Base-by-base conservation (phyloP, 2,888 invertebrate species). In the Protonemura montana region DNA sequence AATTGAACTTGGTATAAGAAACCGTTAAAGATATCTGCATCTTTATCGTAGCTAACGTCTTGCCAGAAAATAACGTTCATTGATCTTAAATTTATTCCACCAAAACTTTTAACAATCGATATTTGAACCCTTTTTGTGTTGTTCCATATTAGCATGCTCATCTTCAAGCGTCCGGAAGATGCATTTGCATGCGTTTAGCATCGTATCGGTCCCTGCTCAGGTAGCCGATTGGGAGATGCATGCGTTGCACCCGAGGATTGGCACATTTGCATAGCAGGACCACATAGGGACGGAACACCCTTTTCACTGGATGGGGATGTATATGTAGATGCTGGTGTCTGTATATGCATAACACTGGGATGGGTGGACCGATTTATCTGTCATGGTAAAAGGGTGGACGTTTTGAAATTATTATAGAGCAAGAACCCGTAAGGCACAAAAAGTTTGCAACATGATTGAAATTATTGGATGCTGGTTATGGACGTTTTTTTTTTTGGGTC, bases 51-150 rank as follows among this genome's bases (percentile, higher is more conserved):
- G 21, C 59, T 16, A 2, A 21, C 59, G 13, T 21, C 59, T 21
- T 21, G 21, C 7, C 59, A 59, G 59, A 59, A 59, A 59, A 59
- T 59, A 59, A 59, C 27, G 26, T 27, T 78, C 28, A 78, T 78
- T 78, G 78, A 78, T 78, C 78, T 78, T 5, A 78, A 78, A 78
- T 78, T 27, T 78, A 78, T 78, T 26, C n/a, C 78, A 78, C 26
- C 27, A 78, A 27, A 28, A 7, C 2, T 78, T 27, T 13, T 78
- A 78, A 78, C 26, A 78, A 78, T 78, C 78, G 78, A 78, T 78
- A 13, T 76, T 0, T 1, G 26, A 78, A 78, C 78, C 78, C 28
- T 78, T 78, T 25, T 3, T 3, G 6, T n/a, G 13, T 13, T 13
- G 78, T 7, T 0, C 59, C 1, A 59, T 78, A 26, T 78, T 78